Evolutionary conservation across 2,888 invertebrate genomes (phyloP), one percentile per base, ranked within the genome.

Genomic region (Andrena camellia): DNA sequence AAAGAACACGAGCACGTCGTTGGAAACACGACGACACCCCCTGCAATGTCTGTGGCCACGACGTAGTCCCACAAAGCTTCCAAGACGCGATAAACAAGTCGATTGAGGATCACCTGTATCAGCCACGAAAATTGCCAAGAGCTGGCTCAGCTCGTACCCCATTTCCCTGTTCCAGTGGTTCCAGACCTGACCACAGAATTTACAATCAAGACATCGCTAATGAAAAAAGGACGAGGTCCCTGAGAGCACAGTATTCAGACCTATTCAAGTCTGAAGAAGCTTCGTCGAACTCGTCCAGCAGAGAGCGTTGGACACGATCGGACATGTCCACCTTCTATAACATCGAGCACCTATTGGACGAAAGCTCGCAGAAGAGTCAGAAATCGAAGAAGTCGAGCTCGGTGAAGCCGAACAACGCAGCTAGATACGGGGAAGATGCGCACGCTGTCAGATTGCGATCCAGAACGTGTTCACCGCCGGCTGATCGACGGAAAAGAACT

Each of bases 401-500:
- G 0, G 17, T 29, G 1, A 66, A 17, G 1, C 4, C 70, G 50
- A 52, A 0, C 10, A 50, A 69, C 1, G 8, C 4, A 0, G 20
- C 59, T 2, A 57, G 8, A 26, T 29, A 23, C 0, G 5, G 33
- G 7, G 33, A 67, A 0, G 64, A 52, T 10, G 0, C 20, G 2
- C 2, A 2, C 1, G 8, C 3, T 0, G 4, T 0, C 4, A 68
- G 20, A 17, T 50, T 59, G 1, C 83, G 83, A 35, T 73, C 73
- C 1, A 66, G 75, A 70, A 79, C 74, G 0, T 50, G 23, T 66
- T 80, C 80, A 35, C 64, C 71, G 26, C 57, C 73, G 2, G 31
- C 29, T 0, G 63, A 80, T 74, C 78, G 62, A 13, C 57, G 5
- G 0, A 67, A 64, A 1, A 48, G 23, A 17, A 60, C 72, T 0